These are phyloP conservation scores for Syngnathus typhle DNA, from an alignment of 2,113 vertebrate species.

Conservation along the genomic window DNA sequence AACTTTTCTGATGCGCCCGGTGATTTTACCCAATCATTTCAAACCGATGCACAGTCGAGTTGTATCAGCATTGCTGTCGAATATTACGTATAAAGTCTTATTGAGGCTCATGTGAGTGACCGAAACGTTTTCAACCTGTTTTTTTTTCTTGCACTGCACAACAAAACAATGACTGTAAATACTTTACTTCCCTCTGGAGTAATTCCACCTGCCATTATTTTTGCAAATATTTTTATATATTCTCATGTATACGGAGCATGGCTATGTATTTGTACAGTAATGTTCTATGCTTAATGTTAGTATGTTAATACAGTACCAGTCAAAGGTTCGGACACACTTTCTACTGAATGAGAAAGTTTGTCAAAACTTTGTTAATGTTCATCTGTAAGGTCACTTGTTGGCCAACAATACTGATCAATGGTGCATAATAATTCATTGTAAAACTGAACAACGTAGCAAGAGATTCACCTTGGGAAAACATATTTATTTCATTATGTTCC, in stretches of 20 bases:
- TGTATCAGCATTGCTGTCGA: neutral
- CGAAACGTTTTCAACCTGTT: neutral
- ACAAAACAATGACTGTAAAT: conserved; percentile 8
- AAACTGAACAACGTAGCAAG: neutral
- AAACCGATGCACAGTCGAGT: neutral
- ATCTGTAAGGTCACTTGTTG: neutral
- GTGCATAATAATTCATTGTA: neutral
- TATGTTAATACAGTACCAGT: neutral
- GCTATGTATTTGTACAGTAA: neutral
- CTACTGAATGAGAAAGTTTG: neutral
- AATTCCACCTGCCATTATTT: conserved; percentile 9
- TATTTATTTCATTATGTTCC: conserved; percentile 36
- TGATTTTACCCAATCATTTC: neutral
- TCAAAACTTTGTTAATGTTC: neutral
- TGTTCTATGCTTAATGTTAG: neutral
- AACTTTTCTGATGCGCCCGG: neutral
- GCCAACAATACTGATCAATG: neutral
- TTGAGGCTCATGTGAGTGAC: conserved; percentile 1
- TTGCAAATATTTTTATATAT: conserved; percentile 5
- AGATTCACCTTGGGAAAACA: neutral
- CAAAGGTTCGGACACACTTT: neutral
- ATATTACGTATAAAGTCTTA: conserved; percentile 4
- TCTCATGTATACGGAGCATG: neutral
- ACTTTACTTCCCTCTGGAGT: conserved; percentile 13
- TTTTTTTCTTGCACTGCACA: neutral